Conservation (phyloP, 2,888 invertebrate species). For the Drosophila infuscata region DNA sequence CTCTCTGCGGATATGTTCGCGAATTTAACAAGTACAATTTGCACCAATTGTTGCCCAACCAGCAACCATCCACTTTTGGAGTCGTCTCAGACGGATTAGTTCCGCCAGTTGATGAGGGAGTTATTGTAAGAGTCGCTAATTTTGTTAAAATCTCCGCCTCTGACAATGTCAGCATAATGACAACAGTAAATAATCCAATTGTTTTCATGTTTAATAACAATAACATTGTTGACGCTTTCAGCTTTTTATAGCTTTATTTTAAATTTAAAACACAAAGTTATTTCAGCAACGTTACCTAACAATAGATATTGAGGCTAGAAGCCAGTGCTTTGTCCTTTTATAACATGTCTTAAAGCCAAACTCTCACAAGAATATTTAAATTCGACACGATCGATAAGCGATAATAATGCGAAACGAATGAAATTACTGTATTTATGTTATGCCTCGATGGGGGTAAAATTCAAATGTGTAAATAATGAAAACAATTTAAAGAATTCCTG, state of each 20-base stretch:
- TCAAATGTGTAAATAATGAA: background rate
- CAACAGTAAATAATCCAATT: slow-evolving; percentile 11
- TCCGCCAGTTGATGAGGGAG: background rate
- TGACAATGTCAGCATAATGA: background rate
- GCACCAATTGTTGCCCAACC: slow-evolving; percentile 46
- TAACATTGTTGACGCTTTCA: background rate
- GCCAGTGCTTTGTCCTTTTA: background rate
- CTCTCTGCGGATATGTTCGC: background rate
- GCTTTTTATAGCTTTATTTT: background rate
- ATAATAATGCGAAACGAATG: background rate
- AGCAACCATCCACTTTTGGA: slow-evolving; percentile 30
- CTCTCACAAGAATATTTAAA: background rate
- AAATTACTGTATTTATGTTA: background rate
- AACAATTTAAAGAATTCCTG: background rate
- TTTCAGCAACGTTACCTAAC: background rate
- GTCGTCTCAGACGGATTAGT: background rate
- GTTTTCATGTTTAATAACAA: background rate
- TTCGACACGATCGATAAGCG: background rate
- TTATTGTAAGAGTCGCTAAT: background rate
- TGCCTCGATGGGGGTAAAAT: background rate
- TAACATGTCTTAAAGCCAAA: background rate
- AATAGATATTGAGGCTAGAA: background rate
- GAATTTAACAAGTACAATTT: background rate
- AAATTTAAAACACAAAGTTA: background rate
- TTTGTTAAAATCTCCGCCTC: background rate